Evolutionary conservation across 2,113 vertebrate genomes (phyloP).

Genomic region (Protobothrops flavoviridis): DNA sequence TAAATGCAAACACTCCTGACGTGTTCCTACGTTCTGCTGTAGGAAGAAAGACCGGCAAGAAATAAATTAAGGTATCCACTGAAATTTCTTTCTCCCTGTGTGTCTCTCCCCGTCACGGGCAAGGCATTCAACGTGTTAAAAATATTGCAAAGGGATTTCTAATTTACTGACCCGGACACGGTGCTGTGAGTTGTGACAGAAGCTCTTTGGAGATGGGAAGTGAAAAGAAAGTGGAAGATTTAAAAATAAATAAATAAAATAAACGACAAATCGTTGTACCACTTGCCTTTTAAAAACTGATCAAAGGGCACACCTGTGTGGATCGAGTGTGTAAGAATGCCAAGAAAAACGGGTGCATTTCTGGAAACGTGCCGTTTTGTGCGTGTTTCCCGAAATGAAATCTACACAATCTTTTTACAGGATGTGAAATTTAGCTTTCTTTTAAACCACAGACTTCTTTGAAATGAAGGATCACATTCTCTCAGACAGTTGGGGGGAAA

Average conservation of each 20-base stretch:
- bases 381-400: not conserved
- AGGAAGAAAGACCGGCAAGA: not conserved
- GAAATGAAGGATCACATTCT: not conserved
- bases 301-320: conserved; percentile 70
- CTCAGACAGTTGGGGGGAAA: not conserved
- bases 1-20: conserved; percentile 1
- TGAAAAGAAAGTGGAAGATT: not conserved
- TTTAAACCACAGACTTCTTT: not conserved
- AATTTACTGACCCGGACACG: not conserved
- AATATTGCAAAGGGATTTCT: conserved; percentile 31
- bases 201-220: not conserved
- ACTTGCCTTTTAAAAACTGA: conserved; percentile 55
- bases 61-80: conserved; percentile 22
- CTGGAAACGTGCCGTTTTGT: not conserved
- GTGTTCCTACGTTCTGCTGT: conserved; percentile 33
- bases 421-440: not conserved
- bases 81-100: not conserved
- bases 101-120: not conserved
- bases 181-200: conserved; percentile 5
- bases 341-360: fast-evolving
- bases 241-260: not conserved
- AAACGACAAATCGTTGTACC: conserved; percentile 35
- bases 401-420: fast-evolving
- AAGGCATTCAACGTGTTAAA: not conserved
- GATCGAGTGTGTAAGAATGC: conserved; percentile 52